Evolutionary conservation across 2,888 invertebrate species (phyloP).

Genomic region (Plebejus anna): DNA sequence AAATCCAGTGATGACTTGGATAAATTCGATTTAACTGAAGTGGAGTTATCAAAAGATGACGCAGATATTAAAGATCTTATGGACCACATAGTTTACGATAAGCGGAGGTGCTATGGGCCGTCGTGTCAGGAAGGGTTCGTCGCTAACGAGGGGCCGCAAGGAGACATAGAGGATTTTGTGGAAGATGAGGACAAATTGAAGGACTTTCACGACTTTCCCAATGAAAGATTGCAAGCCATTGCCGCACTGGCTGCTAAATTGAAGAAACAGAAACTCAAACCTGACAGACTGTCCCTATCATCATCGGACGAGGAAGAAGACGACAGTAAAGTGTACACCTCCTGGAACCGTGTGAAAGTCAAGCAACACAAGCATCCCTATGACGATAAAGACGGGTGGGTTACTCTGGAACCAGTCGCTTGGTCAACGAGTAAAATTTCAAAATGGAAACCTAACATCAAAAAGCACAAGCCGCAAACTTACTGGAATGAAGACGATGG

Average conservation of each 20-base stretch:
- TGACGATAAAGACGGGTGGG: constrained; percentile 88
- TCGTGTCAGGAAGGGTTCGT: constrained; percentile 65
- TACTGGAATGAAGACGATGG: constrained; percentile 67
- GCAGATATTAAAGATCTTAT: constrained; percentile 64
- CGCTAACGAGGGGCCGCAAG: constrained; percentile 66
- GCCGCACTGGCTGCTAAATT: constrained; percentile 69
- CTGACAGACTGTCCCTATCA: constrained; percentile 45
- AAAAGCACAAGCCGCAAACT: constrained; percentile 68
- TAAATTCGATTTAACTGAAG: constrained; percentile 39
- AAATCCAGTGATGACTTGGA: constrained; percentile 47
- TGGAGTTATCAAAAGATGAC: constrained; percentile 52
- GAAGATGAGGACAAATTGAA: constrained; percentile 81
- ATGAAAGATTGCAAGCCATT: constrained; percentile 68
- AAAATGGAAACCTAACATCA: constrained; percentile 86
- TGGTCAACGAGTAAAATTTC: constrained; percentile 90
- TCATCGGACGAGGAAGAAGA: constrained; percentile 47
- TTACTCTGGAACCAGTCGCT: constrained; percentile 86
- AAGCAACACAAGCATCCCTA: constrained; percentile 80
- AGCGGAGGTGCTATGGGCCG: constrained; percentile 69
- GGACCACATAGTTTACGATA: constrained; percentile 66
- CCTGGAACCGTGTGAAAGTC: constrained; percentile 77
- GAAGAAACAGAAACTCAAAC: constrained; percentile 66
- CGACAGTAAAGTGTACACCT: constrained; percentile 60
- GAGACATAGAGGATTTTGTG: constrained; percentile 78
- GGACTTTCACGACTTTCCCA: constrained; percentile 61